Base-by-base conservation (phyloP, 2,797 vertebrate species). In the Erpetoichthys calabaricus region DNA sequence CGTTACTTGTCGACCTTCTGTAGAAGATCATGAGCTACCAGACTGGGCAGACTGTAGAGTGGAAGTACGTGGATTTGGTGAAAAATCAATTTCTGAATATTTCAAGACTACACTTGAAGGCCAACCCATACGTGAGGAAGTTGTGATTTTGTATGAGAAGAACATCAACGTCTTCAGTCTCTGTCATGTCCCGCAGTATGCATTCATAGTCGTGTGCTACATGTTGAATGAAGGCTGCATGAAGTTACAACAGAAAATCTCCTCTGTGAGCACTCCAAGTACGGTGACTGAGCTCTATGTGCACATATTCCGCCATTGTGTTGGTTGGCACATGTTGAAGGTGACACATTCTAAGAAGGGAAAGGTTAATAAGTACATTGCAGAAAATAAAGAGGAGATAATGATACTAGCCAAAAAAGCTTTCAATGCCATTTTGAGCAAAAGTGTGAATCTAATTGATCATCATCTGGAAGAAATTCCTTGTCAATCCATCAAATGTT, bases 151-250 rank as follows among this genome's bases (percentile, higher is more conserved):
- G 44, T 60, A 72, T 54, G 44, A 67, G 25, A 64, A 49, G 41
- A 75, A 68, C 52, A 3, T 68, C 49, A 72, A 74, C 63, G 58
- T 78, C 57, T 63, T 74, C 1, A 70, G 70, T 64, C 72, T 78
- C 5, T 76, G 70, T 10, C 65, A 78, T 4, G 68, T 75, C 6
- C 76, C 75, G 3, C 58, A 73, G 67, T 72, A 73, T 45, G 73
- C 76, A 1, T 60, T 68, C 25, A 72, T 75, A 70, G 57, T 73
- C 54, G 65, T 60, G 8, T 53, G 5, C 46, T 73, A 61, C 25
- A 56, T 64, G 59, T 61, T 57, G 52, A n/a, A n/a, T n/a, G n/a
- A n/a, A n/a, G n/a, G n/a, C n/a, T n/a, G n/a, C n/a, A n/a, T n/a
- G n/a, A n/a, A n/a, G n/a, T n/a, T n/a, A n/a, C n/a, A n/a, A n/a